phyloP scores from a whole-genome alignment of 2,113 vertebrate genomes.

The Ptyas mucosa region DNA sequence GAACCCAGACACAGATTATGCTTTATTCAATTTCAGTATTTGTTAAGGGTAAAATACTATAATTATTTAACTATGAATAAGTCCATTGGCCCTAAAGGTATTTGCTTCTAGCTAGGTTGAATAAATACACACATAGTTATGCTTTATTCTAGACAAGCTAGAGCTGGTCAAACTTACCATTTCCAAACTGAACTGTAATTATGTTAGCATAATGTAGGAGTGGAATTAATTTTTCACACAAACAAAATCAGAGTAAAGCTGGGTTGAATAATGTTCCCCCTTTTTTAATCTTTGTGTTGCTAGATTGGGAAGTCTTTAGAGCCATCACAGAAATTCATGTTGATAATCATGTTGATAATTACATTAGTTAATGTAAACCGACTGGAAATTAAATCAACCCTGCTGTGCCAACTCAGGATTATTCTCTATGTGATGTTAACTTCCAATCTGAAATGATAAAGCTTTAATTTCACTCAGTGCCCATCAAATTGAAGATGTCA shows the following conservation, averaged over 20 bases:
- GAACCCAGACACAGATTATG: not conserved
- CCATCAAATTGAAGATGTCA: not conserved
- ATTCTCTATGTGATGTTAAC: not conserved
- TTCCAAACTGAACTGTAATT: fast-evolving
- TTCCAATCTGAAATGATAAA: not conserved
- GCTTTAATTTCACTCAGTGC: not conserved
- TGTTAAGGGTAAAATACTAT: not conserved
- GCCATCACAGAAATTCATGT: not conserved
- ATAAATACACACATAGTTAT: not conserved
- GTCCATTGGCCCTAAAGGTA: not conserved
- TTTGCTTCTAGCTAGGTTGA: not conserved
- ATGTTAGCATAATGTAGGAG: not conserved
- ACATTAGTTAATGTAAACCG: not conserved
- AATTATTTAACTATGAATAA: not conserved
- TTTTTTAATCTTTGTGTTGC: not conserved
- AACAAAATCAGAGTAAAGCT: not conserved
- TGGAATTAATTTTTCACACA: not conserved
- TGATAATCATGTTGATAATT: not conserved
- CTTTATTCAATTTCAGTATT: not conserved
- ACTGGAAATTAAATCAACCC: not conserved
- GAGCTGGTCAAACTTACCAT: not conserved
- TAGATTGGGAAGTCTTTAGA: not conserved
- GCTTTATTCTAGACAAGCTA: conserved; percentile 2
- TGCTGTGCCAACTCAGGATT: fast-evolving
- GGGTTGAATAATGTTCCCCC: not conserved